A percentile compares a stretch with the other conserved stretches of the same genome.
Evolutionary conservation across 2,888 invertebrate genomes (phyloP).

Genomic region (Caenorhabditis sp.): DNA sequence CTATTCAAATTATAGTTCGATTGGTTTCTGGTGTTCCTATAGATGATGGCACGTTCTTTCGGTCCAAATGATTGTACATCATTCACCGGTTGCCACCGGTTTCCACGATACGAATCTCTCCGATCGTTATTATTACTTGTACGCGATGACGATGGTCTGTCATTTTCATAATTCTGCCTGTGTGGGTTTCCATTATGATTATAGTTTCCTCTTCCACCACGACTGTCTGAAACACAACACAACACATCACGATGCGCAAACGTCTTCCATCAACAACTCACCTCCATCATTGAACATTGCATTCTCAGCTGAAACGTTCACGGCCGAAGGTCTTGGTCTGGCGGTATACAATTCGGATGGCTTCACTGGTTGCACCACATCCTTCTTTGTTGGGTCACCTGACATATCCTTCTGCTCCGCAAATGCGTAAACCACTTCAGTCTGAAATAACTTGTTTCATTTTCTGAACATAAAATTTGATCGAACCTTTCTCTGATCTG

Average conservation of each 20-base stretch:
- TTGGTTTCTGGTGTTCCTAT: conserved; percentile 18
- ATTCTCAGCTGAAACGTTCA: conserved; percentile 33
- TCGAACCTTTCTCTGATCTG: conserved; percentile 48
- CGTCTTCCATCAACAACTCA: too few relatives aligned
- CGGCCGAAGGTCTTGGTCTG: background rate
- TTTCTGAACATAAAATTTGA: background rate
- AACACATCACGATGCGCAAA: background rate
- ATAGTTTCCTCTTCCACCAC: background rate
- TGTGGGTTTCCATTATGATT: background rate
- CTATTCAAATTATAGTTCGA: conserved; percentile 15
- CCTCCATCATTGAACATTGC: conserved; percentile 32
- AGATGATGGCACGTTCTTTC: conserved; percentile 14
- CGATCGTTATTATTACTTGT: conserved; percentile 3
- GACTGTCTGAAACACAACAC: conserved; percentile 23
- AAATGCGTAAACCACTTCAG: conserved; percentile 53
- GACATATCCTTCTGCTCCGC: conserved; percentile 4
- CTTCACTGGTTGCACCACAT: conserved; percentile 34
- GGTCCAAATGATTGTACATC: conserved; percentile 26
- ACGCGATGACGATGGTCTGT: conserved; percentile 30
- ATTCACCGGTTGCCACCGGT: conserved; percentile 6
- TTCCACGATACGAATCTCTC: conserved; percentile 4
- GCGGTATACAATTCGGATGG: conserved; percentile 1
- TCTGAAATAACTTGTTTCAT: background rate
- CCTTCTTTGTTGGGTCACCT: background rate
- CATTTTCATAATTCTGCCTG: conserved; percentile 14